A percentile compares a stretch with the other conserved stretches of the same genome.
Evolutionary conservation across 2,888 invertebrate species (phyloP).

Genomic region (Anorthoa munda): DNA sequence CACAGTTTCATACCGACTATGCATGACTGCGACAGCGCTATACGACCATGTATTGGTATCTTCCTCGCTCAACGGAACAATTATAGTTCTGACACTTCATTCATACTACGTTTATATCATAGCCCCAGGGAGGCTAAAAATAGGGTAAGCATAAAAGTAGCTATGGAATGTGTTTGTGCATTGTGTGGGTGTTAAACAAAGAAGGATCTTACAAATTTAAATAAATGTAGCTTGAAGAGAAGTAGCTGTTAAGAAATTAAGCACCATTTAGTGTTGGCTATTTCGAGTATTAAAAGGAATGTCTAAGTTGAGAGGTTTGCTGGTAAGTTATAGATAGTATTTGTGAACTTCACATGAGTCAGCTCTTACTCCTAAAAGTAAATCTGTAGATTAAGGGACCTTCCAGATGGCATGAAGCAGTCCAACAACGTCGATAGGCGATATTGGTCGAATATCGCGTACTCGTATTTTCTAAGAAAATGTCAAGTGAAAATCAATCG

Average conservation of each 20-base stretch:
- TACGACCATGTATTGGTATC: constrained; percentile 8
- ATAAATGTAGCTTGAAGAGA: constrained; percentile 37
- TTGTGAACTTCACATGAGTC: constrained; percentile 7
- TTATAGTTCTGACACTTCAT: constrained; percentile 66
- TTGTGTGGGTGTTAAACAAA: constrained; percentile 39
- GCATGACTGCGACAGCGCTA: constrained; percentile 23
- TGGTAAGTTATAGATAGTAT: constrained; percentile 16
- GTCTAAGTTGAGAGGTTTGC: constrained; percentile 13
- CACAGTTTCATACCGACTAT: constrained; percentile 26
- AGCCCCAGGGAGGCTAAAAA: constrained; percentile 40
- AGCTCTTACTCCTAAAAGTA: neutral
- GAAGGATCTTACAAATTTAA: constrained; percentile 24
- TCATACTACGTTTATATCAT: constrained; percentile 54
- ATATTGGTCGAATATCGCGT: too few relatives aligned
- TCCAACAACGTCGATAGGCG: too few relatives aligned
- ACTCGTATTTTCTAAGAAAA: too few relatives aligned
- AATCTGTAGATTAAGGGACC: neutral
- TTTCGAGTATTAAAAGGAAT: constrained; percentile 20
- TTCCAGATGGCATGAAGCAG: too few relatives aligned
- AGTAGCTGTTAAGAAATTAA: constrained; percentile 25
- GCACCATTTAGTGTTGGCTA: constrained; percentile 20
- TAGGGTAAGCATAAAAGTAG: constrained; percentile 57
- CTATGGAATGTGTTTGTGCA: constrained; percentile 46
- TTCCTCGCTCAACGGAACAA: constrained; percentile 55
- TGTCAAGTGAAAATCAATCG: too few relatives aligned